Evolutionary conservation across 35 echinoderm and acorn worm genomes (phyloP).

Genomic region (Heliocidaris tuberculata): DNA sequence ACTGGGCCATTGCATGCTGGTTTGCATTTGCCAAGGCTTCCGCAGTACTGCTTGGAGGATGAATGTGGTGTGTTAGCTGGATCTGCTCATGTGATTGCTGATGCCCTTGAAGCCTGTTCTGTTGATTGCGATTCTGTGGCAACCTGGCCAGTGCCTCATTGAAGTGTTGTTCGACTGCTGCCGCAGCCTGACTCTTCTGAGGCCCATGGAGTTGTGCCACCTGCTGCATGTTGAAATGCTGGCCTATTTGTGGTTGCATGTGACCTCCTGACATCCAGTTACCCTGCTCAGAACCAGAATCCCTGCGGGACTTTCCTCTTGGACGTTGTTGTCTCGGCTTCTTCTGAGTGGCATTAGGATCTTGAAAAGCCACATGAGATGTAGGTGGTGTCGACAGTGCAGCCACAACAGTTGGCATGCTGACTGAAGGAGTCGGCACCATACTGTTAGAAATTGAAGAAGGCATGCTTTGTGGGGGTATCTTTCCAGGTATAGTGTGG

Average conservation of each 20-base stretch:
- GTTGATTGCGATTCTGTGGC: constrained; percentile 35
- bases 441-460: constrained; percentile 4
- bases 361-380: constrained; percentile 38
- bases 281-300: constrained; percentile 48
- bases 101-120: not conserved
- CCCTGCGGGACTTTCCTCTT: constrained; percentile 1
- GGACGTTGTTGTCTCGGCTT: not conserved
- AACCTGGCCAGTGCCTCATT: constrained; percentile 55
- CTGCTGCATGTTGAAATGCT: constrained; percentile 57
- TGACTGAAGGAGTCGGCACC: constrained; percentile 53
- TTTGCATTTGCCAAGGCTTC: constrained; percentile 51
- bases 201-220: constrained; percentile 44
- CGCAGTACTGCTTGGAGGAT: constrained; percentile 39
- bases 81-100: constrained; percentile 29
- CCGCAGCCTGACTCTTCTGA: constrained; percentile 49
- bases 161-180: constrained; percentile 69
- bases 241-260: constrained; percentile 36
- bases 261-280: constrained; percentile 55
- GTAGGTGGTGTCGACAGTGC: constrained; percentile 51
- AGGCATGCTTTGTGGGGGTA: not conserved
- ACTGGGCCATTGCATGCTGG: constrained; percentile 30
- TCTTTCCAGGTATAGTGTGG: not conserved
- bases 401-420: constrained; percentile 86
- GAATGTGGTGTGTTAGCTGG: not conserved
- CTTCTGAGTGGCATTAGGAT: constrained; percentile 30